phyloP scores from a whole-genome alignment of 2,888 invertebrate genomes.

The Biston stratarius region DNA sequence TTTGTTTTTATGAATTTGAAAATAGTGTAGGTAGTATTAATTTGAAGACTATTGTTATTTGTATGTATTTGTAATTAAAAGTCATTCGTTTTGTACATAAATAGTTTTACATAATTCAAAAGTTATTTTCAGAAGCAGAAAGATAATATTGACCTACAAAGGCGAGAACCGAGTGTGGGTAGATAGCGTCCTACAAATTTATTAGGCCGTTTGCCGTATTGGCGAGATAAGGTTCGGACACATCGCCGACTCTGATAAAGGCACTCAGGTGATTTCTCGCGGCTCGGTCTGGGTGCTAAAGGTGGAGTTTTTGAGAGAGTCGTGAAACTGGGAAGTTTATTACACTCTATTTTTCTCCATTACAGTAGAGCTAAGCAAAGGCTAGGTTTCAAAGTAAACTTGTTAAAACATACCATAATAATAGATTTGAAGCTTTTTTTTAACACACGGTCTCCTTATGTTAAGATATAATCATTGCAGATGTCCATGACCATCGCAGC shows the following conservation, averaged over 20 bases:
- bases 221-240: slow-evolving; percentile 48
- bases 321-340: background rate
- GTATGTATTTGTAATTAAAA: too few species aligned
- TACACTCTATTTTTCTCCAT: background rate
- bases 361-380: background rate
- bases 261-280: slow-evolving; percentile 25
- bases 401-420: too few species aligned
- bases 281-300: slow-evolving; percentile 2
- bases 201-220: slow-evolving; percentile 62
- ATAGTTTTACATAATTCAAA: too few species aligned
- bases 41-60: too few species aligned
- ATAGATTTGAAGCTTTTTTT: too few species aligned
- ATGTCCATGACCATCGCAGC: too few species aligned
- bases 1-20: too few species aligned
- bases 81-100: too few species aligned
- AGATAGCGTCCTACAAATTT: slow-evolving; percentile 50
- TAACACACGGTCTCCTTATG: too few species aligned
- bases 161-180: slow-evolving; percentile 13
- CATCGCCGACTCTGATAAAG: slow-evolving; percentile 29
- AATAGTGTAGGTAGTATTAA: too few species aligned
- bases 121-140: slow-evolving; percentile 17
- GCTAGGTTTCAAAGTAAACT: background rate
- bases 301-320: background rate
- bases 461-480: too few species aligned
- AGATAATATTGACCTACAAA: slow-evolving; percentile 20